A percentile compares a stretch with the other conserved stretches of the same genome.
Evolutionary conservation across 2,888 invertebrate species (phyloP).

Genomic region (Tachina grossa): DNA sequence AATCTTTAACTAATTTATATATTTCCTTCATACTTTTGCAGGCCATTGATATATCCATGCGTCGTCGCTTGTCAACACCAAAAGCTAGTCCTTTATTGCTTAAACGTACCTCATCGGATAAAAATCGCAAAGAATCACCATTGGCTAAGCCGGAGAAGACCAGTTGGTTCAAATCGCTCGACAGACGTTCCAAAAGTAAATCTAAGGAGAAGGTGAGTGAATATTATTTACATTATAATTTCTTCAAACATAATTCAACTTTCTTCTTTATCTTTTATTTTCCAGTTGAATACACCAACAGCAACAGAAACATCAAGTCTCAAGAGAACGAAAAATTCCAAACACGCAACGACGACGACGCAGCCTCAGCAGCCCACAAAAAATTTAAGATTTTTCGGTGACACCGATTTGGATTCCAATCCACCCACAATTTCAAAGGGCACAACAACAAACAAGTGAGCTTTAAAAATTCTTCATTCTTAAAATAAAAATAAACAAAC

Average conservation of each 20-base stretch:
- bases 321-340: slow-evolving; percentile 76
- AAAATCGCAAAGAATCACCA: slow-evolving; percentile 80
- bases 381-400: slow-evolving; percentile 92
- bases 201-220: slow-evolving; percentile 81
- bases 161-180: slow-evolving; percentile 92
- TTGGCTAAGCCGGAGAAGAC: slow-evolving; percentile 84
- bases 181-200: slow-evolving; percentile 88
- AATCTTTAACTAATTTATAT: not conserved
- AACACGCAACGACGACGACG: slow-evolving; percentile 55
- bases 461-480: not conserved
- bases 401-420: slow-evolving; percentile 91
- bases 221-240: too few relatives aligned
- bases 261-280: not conserved
- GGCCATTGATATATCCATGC: slow-evolving; percentile 86
- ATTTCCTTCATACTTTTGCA: slow-evolving; percentile 53
- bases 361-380: slow-evolving; percentile 82
- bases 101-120: slow-evolving; percentile 85
- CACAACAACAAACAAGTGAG: slow-evolving; percentile 77
- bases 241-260: not conserved
- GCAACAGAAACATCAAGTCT: slow-evolving; percentile 77
- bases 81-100: slow-evolving; percentile 86
- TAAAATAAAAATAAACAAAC: not conserved
- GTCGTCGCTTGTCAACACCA: slow-evolving; percentile 90
- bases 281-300: slow-evolving; percentile 76
- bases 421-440: slow-evolving; percentile 84